Base-by-base conservation (phyloP, 1,140 invertebrate genomes). In the Drosophila subpulchrella region DNA sequence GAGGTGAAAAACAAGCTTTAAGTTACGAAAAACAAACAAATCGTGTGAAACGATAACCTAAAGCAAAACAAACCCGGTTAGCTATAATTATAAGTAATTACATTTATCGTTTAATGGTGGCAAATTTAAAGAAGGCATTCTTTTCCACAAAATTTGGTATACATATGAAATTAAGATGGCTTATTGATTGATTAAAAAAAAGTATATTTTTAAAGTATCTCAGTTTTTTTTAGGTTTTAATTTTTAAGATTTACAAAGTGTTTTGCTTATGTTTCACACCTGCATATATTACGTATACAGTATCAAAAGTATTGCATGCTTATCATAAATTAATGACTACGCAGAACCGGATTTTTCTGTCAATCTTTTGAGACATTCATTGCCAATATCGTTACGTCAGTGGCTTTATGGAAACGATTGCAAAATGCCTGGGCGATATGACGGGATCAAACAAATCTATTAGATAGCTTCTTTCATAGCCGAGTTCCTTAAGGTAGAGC, bases 371-470 rank as follows among this genome's bases (percentile, higher is more conserved):
- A 62, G 50, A 3, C 4, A 10, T 12, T 54, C 6, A 58, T 24
- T 20, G 30, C 46, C 32, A 42, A 32, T 4, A 34, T 13, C 1
- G 7, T 34, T 36, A 36, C 6, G 36, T n/a, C 10, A 12, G 15
- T 0, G 48, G 8, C 53, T 92, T 92, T 6, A 90, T 47, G 10
- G 91, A 70, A 68, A 97, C 92, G 72, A 97, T 94, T 24, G 94
- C 95, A 92, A 95, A 96, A 93, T 95, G 96, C 79, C 96, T 93
- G 5, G 96, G 96, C 8, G 96, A 97, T 50, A 96, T 91, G 11
- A 95, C 92, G 20, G 96, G 95, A 93, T 97, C 95, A 92, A 97
- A 97, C 47, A 97, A 91, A 79, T 95, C 94, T 20, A 96, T 94
- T 42, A 97, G 86, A 93, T 94, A 95, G n/a, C 95, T 93, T 68